Evolutionary conservation across 2,113 vertebrate genomes (phyloP).

Genomic region (Crotalus tigris): DNA sequence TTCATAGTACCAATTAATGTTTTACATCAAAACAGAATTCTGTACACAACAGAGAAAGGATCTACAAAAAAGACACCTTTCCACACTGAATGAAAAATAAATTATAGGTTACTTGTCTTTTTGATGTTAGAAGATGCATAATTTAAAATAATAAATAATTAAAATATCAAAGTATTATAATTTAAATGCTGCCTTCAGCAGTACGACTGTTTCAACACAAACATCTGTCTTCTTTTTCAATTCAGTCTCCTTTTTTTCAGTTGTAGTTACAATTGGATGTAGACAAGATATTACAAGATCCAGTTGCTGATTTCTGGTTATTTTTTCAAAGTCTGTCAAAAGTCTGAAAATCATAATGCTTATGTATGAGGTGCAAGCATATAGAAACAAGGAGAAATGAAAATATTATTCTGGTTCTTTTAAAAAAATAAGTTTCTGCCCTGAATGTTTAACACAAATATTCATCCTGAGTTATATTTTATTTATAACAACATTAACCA

Average conservation of each 20-base stretch:
- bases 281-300: conserved; percentile 48
- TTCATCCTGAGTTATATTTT: not conserved
- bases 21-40: conserved; percentile 63
- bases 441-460: not conserved
- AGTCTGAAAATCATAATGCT: conserved; percentile 47
- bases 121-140: conserved; percentile 72
- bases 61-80: conserved; percentile 60
- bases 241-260: conserved; percentile 36
- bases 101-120: conserved; percentile 70
- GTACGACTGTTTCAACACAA: conserved; percentile 46
- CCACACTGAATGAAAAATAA: conserved; percentile 73
- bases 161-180: conserved; percentile 72
- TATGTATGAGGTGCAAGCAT: conserved; percentile 25
- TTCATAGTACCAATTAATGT: conserved; percentile 42
- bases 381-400: not conserved
- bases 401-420: conserved; percentile 23
- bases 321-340: conserved; percentile 56
- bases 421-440: conserved; percentile 23
- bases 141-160: conserved; percentile 77
- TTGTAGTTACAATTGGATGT: conserved; percentile 39
- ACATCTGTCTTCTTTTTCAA: conserved; percentile 50
- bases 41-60: conserved; percentile 53
- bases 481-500: not conserved
- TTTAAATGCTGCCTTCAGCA: conserved; percentile 67
- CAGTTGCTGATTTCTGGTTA: conserved; percentile 50